Percentiles rank a stretch among this genome's conserved stretches.
Conservation (phyloP, 2,888 invertebrate genomes). For the Drosophila kanekoi region DNA sequence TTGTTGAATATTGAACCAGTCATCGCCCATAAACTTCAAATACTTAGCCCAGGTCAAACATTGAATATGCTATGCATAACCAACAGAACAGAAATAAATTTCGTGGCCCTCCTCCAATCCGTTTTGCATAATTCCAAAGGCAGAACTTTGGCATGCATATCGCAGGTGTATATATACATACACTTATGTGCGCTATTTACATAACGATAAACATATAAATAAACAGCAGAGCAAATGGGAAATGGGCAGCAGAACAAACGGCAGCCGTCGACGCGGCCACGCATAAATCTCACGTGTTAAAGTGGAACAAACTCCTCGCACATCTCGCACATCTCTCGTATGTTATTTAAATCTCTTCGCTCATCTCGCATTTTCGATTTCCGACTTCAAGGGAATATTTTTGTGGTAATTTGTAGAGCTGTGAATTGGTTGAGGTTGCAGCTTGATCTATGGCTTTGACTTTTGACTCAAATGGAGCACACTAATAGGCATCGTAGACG, state of each 20-base stretch:
- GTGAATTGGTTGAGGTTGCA: slow-evolving; percentile 47
- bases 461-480: slow-evolving; percentile 25
- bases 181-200: slow-evolving; percentile 41
- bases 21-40: slow-evolving; percentile 24
- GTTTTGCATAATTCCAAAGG: slow-evolving; percentile 55
- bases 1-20: slow-evolving; percentile 41
- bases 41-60: slow-evolving; percentile 17
- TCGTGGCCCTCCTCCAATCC: slow-evolving; percentile 6
- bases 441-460: slow-evolving; percentile 40
- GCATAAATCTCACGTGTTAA: slow-evolving; percentile 76
- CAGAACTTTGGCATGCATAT: slow-evolving; percentile 43
- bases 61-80: slow-evolving; percentile 24
- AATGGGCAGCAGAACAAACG: slow-evolving; percentile 28
- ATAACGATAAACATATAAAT: slow-evolving; percentile 67
- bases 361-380: slow-evolving; percentile 28
- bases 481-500: slow-evolving; percentile 18
- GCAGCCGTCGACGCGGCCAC: slow-evolving; percentile 47
- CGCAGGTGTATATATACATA: slow-evolving; percentile 55
- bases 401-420: slow-evolving; percentile 44
- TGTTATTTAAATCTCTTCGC: slow-evolving; percentile 37
- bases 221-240: slow-evolving; percentile 53
- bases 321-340: slow-evolving; percentile 13
- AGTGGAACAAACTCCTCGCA: slow-evolving; percentile 68
- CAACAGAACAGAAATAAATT: slow-evolving; percentile 38
- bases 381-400: slow-evolving; percentile 23